phyloP scores from a whole-genome alignment of 2,797 vertebrate genomes.

The Syncerus caffer region DNA sequence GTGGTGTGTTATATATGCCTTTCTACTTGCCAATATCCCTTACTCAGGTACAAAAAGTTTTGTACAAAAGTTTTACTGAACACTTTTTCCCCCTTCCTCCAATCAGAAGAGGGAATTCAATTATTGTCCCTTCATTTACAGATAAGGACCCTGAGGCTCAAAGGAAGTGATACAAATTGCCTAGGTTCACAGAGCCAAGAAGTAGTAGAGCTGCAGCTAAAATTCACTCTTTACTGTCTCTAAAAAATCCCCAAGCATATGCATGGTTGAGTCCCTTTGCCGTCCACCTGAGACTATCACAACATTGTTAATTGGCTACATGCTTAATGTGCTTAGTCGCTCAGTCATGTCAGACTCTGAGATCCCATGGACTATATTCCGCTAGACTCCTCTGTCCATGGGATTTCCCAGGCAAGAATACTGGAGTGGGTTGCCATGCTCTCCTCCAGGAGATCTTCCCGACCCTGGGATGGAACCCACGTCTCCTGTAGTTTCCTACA shows the following conservation, averaged over 20 bases:
- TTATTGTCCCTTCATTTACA: constrained; percentile 17
- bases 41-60: neutral
- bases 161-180: neutral
- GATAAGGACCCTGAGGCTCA: neutral
- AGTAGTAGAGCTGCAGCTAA: neutral
- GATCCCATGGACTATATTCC: neutral
- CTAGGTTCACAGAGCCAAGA: neutral
- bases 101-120: neutral
- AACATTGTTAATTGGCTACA: neutral
- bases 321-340: neutral
- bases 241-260: neutral
- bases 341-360: neutral
- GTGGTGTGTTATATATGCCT: neutral
- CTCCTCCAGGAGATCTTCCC: neutral
- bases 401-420: neutral
- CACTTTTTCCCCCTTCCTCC: neutral
- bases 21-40: constrained; percentile 10
- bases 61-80: neutral
- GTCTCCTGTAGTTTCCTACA: neutral
- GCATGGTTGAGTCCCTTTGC: neutral
- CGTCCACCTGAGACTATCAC: neutral
- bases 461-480: neutral
- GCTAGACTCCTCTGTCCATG: neutral
- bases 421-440: neutral
- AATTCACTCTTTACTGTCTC: neutral